phyloP scores from a whole-genome alignment of 2,113 vertebrate genomes.

The Aptenodytes forsteri region DNA sequence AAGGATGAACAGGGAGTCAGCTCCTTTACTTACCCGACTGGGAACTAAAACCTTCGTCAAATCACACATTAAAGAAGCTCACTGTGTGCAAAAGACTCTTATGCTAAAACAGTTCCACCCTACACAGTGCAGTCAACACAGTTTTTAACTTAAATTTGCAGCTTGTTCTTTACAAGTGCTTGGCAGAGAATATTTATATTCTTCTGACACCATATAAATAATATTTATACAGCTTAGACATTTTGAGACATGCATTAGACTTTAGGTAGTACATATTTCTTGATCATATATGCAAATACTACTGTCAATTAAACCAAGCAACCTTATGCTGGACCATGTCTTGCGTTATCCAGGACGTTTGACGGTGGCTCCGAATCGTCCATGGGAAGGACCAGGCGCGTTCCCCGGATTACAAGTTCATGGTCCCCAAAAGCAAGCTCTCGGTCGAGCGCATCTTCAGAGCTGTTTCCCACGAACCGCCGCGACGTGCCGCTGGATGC shows the following conservation, averaged over 20 bases:
- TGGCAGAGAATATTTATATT: slow-evolving; percentile 73
- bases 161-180: slow-evolving; percentile 72
- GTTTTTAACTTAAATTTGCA: slow-evolving; percentile 64
- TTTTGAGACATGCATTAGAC: slow-evolving; percentile 82
- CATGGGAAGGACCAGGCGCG: slow-evolving; percentile 94
- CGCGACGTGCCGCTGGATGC: slow-evolving; percentile 53
- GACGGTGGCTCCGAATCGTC: slow-evolving; percentile 90
- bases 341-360: slow-evolving; percentile 74
- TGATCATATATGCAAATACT: slow-evolving; percentile 76
- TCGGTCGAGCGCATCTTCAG: slow-evolving; percentile 83
- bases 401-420: slow-evolving; percentile 93
- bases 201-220: slow-evolving; percentile 81
- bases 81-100: slow-evolving; percentile 49
- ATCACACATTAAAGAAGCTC: slow-evolving; percentile 61
- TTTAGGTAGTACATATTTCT: slow-evolving; percentile 79
- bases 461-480: slow-evolving; percentile 71
- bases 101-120: slow-evolving; percentile 70
- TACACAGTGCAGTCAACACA: slow-evolving; percentile 70
- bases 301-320: slow-evolving; percentile 60
- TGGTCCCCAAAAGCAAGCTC: slow-evolving; percentile 89
- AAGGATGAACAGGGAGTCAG: slow-evolving; percentile 13
- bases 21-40: slow-evolving; percentile 45
- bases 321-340: slow-evolving; percentile 78
- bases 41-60: slow-evolving; percentile 50
- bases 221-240: slow-evolving; percentile 82